Evolutionary conservation across 1,140 invertebrate species (phyloP).

Genomic region (Oryzaephilus surinamensis): DNA sequence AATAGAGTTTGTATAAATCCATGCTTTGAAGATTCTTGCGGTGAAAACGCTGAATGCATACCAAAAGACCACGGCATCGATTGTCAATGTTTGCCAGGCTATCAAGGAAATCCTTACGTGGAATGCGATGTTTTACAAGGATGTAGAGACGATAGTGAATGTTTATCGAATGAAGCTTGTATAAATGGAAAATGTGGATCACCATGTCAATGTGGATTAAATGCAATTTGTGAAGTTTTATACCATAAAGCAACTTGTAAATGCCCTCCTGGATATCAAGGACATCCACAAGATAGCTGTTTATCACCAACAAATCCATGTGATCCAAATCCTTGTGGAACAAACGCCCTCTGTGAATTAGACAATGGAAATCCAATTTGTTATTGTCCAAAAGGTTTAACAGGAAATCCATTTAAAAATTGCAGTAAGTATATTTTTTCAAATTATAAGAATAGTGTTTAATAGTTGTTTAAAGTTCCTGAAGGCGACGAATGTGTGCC

Average conservation of each 20-base stretch:
- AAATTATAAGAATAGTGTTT: conserved; percentile 7
- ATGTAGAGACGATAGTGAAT: conserved; percentile 58
- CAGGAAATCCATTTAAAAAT: conserved; percentile 82
- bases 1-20: conserved; percentile 76
- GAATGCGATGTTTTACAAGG: conserved; percentile 57
- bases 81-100: conserved; percentile 67
- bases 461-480: conserved; percentile 56
- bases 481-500: conserved; percentile 73
- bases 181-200: conserved; percentile 61
- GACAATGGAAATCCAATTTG: conserved; percentile 81
- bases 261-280: conserved; percentile 63
- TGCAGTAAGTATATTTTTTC: conserved; percentile 62
- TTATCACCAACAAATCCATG: conserved; percentile 59
- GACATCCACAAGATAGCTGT: conserved; percentile 54
- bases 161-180: conserved; percentile 57
- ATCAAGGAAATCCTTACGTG: conserved; percentile 67
- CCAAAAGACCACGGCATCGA: conserved; percentile 64
- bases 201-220: conserved; percentile 64
- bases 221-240: conserved; percentile 65
- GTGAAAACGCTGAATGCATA: conserved; percentile 70
- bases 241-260: conserved; percentile 64
- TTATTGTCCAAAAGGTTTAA: conserved; percentile 78
- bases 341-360: conserved; percentile 71
- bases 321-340: conserved; percentile 72
- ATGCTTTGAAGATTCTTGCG: conserved; percentile 71